Evolutionary conservation across 2,113 vertebrate species (phyloP).

Genomic region (Benitochromis conjunctus): DNA sequence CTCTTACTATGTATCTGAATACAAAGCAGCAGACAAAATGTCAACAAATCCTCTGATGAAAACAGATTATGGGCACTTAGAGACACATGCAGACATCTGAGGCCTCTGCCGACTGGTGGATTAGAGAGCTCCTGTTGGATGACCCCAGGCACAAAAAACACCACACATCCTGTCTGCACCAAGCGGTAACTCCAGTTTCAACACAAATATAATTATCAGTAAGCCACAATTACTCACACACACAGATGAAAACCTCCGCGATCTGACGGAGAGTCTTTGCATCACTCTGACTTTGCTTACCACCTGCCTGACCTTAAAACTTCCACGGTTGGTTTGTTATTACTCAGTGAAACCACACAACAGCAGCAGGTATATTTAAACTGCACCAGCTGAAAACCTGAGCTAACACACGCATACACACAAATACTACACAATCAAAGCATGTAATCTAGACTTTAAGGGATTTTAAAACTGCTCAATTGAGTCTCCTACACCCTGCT

Average conservation of each 20-base stretch:
- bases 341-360: background rate
- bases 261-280: background rate
- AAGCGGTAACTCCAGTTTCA: slow-evolving; percentile 12
- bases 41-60: slow-evolving; percentile 12
- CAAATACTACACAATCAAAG: background rate
- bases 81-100: slow-evolving; percentile 34
- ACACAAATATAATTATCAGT: slow-evolving; percentile 38
- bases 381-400: background rate
- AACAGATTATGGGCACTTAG: slow-evolving; percentile 40
- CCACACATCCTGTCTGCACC: slow-evolving; percentile 22
- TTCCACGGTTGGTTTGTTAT: background rate
- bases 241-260: background rate
- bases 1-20: background rate
- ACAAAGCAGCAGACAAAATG: slow-evolving; percentile 13
- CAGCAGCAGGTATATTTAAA: background rate
- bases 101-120: slow-evolving; percentile 23
- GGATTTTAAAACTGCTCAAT: background rate
- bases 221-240: slow-evolving; percentile 14
- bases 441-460: background rate
- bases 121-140: slow-evolving; percentile 44
- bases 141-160: slow-evolving; percentile 30
- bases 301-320: background rate
- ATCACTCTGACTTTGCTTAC: background rate
- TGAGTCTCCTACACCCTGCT: background rate
- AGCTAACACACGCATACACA: background rate